Conservation (phyloP, 2,797 vertebrate species). For the Lepus oiostolus region DNA sequence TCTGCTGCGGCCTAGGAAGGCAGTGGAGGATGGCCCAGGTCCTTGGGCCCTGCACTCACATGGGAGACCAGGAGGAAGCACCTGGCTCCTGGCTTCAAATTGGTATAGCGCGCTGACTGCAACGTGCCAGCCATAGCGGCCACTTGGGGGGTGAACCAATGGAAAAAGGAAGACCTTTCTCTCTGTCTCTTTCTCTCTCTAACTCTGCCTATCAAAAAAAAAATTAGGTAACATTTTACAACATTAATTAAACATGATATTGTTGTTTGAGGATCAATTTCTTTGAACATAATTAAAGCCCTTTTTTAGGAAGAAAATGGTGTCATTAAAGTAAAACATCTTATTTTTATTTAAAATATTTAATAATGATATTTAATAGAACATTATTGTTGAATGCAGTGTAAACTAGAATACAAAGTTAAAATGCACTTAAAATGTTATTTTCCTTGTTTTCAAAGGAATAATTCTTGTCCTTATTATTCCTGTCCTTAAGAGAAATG, state of each 20-base stretch:
- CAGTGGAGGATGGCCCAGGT: too few relatives aligned
- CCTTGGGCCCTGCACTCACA: too few relatives aligned
- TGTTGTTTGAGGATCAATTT: background rate
- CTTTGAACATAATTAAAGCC: background rate
- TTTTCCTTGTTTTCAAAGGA: constrained; percentile 12
- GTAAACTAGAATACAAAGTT: constrained; percentile 20
- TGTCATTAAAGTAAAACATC: constrained; percentile 44
- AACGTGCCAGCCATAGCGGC: too few relatives aligned
- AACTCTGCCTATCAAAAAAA: too few relatives aligned
- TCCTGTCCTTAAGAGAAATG: background rate
- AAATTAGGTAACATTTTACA: background rate
- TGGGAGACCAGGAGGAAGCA: too few relatives aligned
- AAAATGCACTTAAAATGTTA: constrained; percentile 13
- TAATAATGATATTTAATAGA: constrained; percentile 11
- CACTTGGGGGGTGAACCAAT: too few relatives aligned
- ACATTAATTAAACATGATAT: background rate
- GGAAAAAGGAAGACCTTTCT: too few relatives aligned
- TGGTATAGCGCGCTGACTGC: too few relatives aligned
- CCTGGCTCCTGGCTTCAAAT: too few relatives aligned
- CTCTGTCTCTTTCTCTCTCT: too few relatives aligned
- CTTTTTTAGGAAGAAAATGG: constrained; percentile 20
- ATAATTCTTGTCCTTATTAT: background rate
- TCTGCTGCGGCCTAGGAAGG: too few relatives aligned
- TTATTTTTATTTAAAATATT: background rate
- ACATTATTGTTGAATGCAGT: constrained; percentile 20